These are phyloP conservation scores for Stratiomys singularior DNA, from an alignment of 2,888 invertebrate species.

Conservation along the genomic window DNA sequence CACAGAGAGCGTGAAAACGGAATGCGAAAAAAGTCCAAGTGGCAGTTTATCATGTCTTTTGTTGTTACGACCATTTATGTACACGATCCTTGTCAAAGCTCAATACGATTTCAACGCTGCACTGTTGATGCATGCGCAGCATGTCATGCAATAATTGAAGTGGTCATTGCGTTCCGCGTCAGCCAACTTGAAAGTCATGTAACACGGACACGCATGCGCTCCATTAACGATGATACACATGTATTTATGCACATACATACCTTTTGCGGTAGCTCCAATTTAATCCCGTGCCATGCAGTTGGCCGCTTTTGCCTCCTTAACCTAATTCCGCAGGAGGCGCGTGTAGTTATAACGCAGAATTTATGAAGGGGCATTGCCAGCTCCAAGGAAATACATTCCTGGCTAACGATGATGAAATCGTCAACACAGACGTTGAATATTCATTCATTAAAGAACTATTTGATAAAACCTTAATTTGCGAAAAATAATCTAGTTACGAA, in stretches of 20 bases:
- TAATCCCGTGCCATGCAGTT: not conserved
- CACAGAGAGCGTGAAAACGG: not conserved
- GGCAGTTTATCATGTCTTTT: conserved; percentile 49
- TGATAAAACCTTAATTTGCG: too few relatives aligned
- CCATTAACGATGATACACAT: conserved; percentile 17
- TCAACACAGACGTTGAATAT: too few relatives aligned
- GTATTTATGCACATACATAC: not conserved
- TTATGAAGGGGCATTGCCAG: not conserved
- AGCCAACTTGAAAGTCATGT: conserved; percentile 39
- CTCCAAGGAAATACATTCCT: too few relatives aligned
- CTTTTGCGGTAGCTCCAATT: conserved; percentile 12
- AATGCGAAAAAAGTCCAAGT: conserved; percentile 45
- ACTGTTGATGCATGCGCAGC: conserved; percentile 32
- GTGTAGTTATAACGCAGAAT: not conserved
- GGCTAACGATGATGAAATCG: too few relatives aligned
- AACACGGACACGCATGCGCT: conserved; percentile 49
- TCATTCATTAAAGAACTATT: too few relatives aligned
- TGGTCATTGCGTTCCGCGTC: conserved; percentile 43
- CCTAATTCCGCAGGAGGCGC: not conserved
- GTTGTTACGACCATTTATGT: conserved; percentile 35
- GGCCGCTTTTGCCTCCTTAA: conserved; percentile 6
- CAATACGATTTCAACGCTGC: conserved; percentile 14
- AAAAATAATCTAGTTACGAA: too few relatives aligned
- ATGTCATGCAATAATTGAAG: conserved; percentile 43
- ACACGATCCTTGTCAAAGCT: conserved; percentile 40